Evolutionary conservation across 2,113 vertebrate species (phyloP), one percentile per base, ranked within the genome.

Genomic region (Ammodytes marinus): DNA sequence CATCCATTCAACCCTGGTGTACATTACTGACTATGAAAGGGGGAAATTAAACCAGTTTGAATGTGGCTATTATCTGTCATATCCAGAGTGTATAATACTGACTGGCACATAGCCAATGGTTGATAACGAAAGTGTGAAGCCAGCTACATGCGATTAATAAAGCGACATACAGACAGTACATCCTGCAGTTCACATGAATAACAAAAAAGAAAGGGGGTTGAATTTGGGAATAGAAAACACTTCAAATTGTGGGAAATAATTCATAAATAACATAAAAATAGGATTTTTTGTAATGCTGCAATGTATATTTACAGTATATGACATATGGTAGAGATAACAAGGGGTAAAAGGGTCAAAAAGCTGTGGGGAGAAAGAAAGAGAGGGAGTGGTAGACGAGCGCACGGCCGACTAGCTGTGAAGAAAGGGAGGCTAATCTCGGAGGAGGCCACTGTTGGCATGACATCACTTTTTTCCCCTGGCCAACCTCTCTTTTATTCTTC

Each of bases 381-480:
- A 77, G 72, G 82, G 85, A 82, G 85, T 80, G 80, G 77, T 58
- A 46, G 85, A 82, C 42, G 19, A 77, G 73, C 80, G 19, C 7
- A 40, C 54, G 89, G 60, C 80, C 76, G 77, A 80, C 75, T 87
- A 64, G 58, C 73, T 55, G 58, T 57, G 92, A 92, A 94, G 86
- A 94, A 94, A 93, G 77, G 27, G 77, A 60, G 39, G 17, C 83
- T 93, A 93, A 95, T 95, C 90, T 92, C 66, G 45, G 91, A 92
- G 92, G 93, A 93, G 88, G 93, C 78, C 87, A 80, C 79, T 84
- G 88, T 79, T 91, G 86, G 88, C 84, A 67, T 84, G 90, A 88
- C 91, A 89, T 91, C 76, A 74, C 80, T 69, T 75, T 52, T 68
- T 82, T 27, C 27, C 27, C 27, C 60, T 63, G 52, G 52, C 58